These are phyloP conservation scores for Mayetiola destructor DNA, from an alignment of 2,888 invertebrate species.

Conservation along the genomic window DNA sequence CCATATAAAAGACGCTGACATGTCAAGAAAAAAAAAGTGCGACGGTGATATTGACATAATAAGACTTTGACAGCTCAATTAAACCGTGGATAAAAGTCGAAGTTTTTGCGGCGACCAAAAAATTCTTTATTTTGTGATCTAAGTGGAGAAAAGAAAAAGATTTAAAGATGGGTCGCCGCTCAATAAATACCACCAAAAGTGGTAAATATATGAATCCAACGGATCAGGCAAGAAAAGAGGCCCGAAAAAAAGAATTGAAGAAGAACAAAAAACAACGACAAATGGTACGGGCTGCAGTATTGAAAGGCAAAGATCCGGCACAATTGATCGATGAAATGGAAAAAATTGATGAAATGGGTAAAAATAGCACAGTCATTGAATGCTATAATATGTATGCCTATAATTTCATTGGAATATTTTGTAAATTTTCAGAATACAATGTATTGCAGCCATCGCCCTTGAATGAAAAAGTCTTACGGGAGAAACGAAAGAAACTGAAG, in stretches of 20 bases:
- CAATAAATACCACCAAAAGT: constrained; percentile 98
- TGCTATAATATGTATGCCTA: constrained; percentile 7
- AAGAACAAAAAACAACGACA: constrained; percentile 96
- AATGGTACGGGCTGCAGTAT: constrained; percentile 87
- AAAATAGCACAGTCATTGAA: constrained; percentile 19
- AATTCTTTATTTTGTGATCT: background rate
- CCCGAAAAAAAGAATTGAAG: constrained; percentile 90
- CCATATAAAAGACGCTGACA: no score
- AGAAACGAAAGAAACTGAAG: constrained; percentile 86
- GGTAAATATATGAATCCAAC: constrained; percentile 99
- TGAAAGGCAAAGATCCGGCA: constrained; percentile 94
- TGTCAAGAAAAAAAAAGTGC: no score
- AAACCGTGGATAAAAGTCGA: no score
- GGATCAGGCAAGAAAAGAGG: constrained; percentile 96
- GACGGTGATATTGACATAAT: no score
- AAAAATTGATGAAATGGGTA: constrained; percentile 97
- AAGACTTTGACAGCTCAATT: no score
- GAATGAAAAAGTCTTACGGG: constrained; percentile 91
- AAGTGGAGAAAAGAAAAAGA: background rate
- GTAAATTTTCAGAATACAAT: constrained; percentile 63
- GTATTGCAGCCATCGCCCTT: constrained; percentile 86
- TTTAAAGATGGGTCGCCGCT: constrained; percentile 73
- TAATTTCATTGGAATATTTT: constrained; percentile 4
- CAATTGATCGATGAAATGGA: constrained; percentile 92
- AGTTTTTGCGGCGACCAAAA: no score